Evolutionary conservation across 30 jellyfish, hydroid and myxozoan genomes (phyloP).

Genomic region (Mastigias papua): DNA sequence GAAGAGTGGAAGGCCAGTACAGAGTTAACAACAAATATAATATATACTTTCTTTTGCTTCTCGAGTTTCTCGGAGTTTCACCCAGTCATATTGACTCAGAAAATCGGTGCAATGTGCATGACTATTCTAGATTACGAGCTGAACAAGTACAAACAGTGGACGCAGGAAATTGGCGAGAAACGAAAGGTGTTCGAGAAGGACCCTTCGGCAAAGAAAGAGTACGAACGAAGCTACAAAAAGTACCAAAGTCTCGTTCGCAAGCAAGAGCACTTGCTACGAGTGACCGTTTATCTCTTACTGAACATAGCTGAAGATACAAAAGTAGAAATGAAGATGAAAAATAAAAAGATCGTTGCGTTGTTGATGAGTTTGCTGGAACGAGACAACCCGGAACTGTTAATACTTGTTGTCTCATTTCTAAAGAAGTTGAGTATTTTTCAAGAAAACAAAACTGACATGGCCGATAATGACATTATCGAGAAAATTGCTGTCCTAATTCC

Average conservation of each 20-base stretch:
- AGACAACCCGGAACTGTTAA: slow-evolving; percentile 83
- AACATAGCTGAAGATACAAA: slow-evolving; percentile 97
- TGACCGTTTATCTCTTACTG: slow-evolving; percentile 90
- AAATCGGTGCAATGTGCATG: slow-evolving; percentile 97
- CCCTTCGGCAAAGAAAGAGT: slow-evolving; percentile 84
- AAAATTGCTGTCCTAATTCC: slow-evolving; percentile 87
- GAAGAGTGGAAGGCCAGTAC: slow-evolving; percentile 99
- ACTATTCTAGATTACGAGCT: slow-evolving; percentile 86
- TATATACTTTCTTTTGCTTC: slow-evolving; percentile 97
- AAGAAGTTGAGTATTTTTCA: slow-evolving; percentile 92
- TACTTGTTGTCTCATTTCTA: slow-evolving; percentile 95
- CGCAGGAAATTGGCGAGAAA: slow-evolving; percentile 87
- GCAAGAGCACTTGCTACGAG: slow-evolving; percentile 98
- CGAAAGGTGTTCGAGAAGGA: slow-evolving; percentile 75
- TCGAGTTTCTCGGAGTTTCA: slow-evolving; percentile 98
- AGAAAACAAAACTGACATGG: slow-evolving; percentile 93
- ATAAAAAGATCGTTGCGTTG: slow-evolving; percentile 79
- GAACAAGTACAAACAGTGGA: slow-evolving; percentile 90
- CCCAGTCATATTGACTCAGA: slow-evolving; percentile 81
- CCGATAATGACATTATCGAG: slow-evolving; percentile 66
- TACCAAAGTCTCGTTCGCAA: slow-evolving; percentile 80
- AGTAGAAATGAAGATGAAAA: slow-evolving; percentile 95
- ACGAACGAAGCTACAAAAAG: slow-evolving; percentile 91
- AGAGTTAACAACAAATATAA: slow-evolving; percentile 93
- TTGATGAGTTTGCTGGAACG: slow-evolving; percentile 82